These are phyloP conservation scores for Solenodon paradoxus DNA, from an alignment of 2,113 vertebrate species.

Conservation along the genomic window DNA sequence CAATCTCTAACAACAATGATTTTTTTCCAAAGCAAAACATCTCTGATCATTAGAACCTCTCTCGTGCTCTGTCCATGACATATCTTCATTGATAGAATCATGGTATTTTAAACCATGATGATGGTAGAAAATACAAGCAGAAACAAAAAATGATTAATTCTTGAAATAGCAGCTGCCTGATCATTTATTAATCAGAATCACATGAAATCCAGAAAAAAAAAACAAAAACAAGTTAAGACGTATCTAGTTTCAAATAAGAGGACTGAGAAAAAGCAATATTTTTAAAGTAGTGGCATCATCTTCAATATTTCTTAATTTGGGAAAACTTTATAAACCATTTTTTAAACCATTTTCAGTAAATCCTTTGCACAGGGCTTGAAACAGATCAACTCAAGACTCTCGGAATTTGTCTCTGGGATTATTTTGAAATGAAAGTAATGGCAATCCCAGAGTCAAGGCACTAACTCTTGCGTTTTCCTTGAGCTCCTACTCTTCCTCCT, in stretches of 20 bases:
- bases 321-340: background rate
- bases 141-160: background rate
- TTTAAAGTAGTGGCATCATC: background rate
- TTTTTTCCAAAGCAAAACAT: background rate
- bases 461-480: too few relatives aligned
- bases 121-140: background rate
- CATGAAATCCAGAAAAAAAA: background rate
- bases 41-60: background rate
- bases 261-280: background rate
- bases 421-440: too few relatives aligned
- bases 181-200: background rate
- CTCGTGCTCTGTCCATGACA: background rate
- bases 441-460: too few relatives aligned
- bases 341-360: background rate
- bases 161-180: background rate
- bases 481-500: too few relatives aligned
- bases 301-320: background rate
- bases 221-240: background rate
- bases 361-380: too few relatives aligned
- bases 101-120: background rate
- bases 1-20: background rate
- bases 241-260: background rate
- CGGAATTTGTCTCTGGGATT: too few relatives aligned
- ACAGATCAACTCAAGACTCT: too few relatives aligned
- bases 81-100: background rate